Percentiles rank a stretch among this genome's conserved stretches.
Evolutionary conservation across 2,888 invertebrate species (phyloP).

Genomic region (Gandaritis pyraliata): DNA sequence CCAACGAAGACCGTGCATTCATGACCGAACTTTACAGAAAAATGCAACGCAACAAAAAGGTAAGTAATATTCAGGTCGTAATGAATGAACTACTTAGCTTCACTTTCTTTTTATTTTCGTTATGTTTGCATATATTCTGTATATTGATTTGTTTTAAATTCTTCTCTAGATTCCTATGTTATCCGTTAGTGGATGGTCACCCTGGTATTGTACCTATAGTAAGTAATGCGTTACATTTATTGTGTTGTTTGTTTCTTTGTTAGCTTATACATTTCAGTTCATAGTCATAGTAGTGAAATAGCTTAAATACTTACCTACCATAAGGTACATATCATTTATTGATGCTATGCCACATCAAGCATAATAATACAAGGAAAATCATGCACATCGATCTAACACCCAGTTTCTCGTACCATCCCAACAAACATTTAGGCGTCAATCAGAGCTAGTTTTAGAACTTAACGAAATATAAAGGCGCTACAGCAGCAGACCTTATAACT

Average conservation of each 20-base stretch:
- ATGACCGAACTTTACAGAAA: conserved; percentile 86
- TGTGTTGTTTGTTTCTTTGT: background rate
- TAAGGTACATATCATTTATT: too few relatives aligned
- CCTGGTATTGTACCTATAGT: conserved; percentile 6
- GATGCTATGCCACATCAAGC: too few relatives aligned
- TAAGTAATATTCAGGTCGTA: conserved; percentile 57
- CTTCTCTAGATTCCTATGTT: conserved; percentile 23
- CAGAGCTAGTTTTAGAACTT: too few relatives aligned
- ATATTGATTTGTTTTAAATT: conserved; percentile 20
- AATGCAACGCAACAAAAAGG: conserved; percentile 87
- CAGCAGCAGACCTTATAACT: too few relatives aligned
- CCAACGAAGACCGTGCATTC: conserved; percentile 89
- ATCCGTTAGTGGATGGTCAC: background rate
- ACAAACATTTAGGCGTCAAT: too few relatives aligned
- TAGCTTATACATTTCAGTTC: background rate
- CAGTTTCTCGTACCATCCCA: too few relatives aligned
- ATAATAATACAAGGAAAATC: too few relatives aligned
- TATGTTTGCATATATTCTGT: conserved; percentile 23
- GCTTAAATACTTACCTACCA: background rate
- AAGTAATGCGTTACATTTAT: conserved; percentile 21
- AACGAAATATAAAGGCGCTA: too few relatives aligned
- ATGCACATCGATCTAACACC: too few relatives aligned
- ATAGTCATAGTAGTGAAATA: background rate
- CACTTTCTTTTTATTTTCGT: conserved; percentile 22
- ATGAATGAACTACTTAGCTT: conserved; percentile 15